A percentile compares a stretch with the other conserved stretches of the same genome.
These are phyloP conservation scores for Polietes domitor DNA, from an alignment of 2,888 invertebrate genomes.

Conservation along the genomic window DNA sequence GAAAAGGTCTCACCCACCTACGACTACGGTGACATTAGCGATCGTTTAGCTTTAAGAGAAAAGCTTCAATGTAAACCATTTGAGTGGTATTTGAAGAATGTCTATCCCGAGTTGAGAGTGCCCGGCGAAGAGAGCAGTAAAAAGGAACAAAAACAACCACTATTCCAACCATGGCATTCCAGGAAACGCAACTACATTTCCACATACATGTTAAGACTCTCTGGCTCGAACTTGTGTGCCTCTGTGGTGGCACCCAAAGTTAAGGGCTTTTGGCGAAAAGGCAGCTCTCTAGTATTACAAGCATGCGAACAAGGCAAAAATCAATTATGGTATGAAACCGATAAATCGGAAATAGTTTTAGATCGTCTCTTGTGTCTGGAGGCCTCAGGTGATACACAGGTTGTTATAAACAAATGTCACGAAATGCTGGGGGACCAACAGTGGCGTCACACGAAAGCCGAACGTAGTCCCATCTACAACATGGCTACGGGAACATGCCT, in stretches of 20 bases:
- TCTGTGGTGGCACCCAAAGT: conserved; percentile 83
- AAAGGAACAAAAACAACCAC: conserved; percentile 81
- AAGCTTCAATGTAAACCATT: conserved; percentile 91
- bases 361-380: conserved; percentile 93
- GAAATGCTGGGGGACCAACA: conserved; percentile 95
- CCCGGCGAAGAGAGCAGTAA: conserved; percentile 81
- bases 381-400: conserved; percentile 84
- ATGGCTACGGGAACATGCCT: conserved; percentile 93
- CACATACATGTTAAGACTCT: conserved; percentile 88
- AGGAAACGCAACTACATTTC: conserved; percentile 88
- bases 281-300: conserved; percentile 85
- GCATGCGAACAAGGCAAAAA: conserved; percentile 87
- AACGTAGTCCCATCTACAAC: conserved; percentile 90
- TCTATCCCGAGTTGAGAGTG: conserved; percentile 94
- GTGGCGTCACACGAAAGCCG: conserved; percentile 91
- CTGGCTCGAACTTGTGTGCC: conserved; percentile 88
- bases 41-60: conserved; percentile 87
- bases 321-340: conserved; percentile 90
- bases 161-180: conserved; percentile 92
- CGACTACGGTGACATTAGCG: conserved; percentile 90
- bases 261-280: conserved; percentile 85
- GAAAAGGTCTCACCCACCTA: conserved; percentile 81
- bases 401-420: conserved; percentile 94
- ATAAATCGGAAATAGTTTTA: conserved; percentile 90
- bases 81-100: conserved; percentile 95